Conservation (phyloP, 2,888 invertebrate genomes). For the Nomada fabriciana region DNA sequence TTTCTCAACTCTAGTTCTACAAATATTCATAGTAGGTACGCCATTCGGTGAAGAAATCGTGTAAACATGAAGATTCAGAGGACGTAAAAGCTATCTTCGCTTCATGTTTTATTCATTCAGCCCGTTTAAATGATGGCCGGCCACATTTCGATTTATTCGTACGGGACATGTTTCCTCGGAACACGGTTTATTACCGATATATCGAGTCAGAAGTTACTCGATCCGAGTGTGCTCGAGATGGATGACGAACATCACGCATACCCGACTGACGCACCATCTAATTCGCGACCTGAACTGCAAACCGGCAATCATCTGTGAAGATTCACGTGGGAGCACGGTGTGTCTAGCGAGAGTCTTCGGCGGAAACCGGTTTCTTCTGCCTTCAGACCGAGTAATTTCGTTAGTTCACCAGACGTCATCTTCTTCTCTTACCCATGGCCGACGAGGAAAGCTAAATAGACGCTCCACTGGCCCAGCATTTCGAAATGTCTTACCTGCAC, state of each 20-base stretch:
- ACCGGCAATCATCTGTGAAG: slow-evolving; percentile 35
- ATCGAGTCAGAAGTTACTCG: slow-evolving; percentile 1
- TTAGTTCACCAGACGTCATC: slow-evolving; percentile 48
- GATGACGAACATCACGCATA: slow-evolving; percentile 36
- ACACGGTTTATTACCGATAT: too few relatives aligned
- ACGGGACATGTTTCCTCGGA: neutral
- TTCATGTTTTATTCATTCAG: slow-evolving; percentile 26
- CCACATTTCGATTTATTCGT: slow-evolving; percentile 7
- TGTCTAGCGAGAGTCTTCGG: slow-evolving; percentile 55
- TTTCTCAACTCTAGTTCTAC: neutral
- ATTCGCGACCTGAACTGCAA: slow-evolving; percentile 43
- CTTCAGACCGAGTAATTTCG: slow-evolving; percentile 66
- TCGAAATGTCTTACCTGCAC: neutral
- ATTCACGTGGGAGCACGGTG: slow-evolving; percentile 36
- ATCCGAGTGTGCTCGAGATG: slow-evolving; percentile 1
- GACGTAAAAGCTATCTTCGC: neutral
- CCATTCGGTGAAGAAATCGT: slow-evolving; percentile 4
- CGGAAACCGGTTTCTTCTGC: slow-evolving; percentile 66
- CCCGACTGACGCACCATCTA: slow-evolving; percentile 27
- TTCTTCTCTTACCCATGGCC: neutral
- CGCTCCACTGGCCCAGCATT: neutral
- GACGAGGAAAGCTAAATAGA: slow-evolving; percentile 17
- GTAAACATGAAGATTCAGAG: slow-evolving; percentile 4
- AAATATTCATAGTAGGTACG: too few relatives aligned
- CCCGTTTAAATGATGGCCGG: slow-evolving; percentile 21